Percentiles rank a stretch among this genome's conserved stretches.
phyloP scores from a whole-genome alignment of 1,140 invertebrate species.

The Heliconius himera region DNA sequence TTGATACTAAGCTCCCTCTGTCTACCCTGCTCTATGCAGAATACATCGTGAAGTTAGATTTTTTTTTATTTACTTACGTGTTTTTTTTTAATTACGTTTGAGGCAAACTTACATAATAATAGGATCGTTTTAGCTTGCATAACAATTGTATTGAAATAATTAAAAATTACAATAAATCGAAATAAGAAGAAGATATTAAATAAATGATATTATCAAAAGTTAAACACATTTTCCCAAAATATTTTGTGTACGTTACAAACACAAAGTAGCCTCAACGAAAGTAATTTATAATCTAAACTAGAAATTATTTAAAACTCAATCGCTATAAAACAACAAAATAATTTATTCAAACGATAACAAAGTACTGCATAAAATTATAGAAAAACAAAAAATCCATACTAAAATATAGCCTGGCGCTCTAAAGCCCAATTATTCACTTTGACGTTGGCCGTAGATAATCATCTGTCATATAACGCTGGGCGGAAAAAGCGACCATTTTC shows the following conservation, averaged over 20 bases:
- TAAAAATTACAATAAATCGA: too few relatives aligned
- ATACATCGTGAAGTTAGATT: too few relatives aligned
- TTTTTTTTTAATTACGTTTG: too few relatives aligned
- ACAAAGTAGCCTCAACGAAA: background rate
- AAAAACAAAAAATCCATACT: slow-evolving; percentile 42
- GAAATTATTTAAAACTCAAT: background rate
- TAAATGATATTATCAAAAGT: too few relatives aligned
- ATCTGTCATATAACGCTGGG: slow-evolving; percentile 74
- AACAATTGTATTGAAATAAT: too few relatives aligned
- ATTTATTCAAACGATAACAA: slow-evolving; percentile 23
- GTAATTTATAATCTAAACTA: background rate
- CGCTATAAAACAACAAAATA: slow-evolving; percentile 5
- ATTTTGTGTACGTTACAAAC: too few relatives aligned
- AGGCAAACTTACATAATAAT: slow-evolving; percentile 27
- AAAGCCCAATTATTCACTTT: slow-evolving; percentile 80
- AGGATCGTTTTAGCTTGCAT: too few relatives aligned
- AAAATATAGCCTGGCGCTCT: slow-evolving; percentile 55
- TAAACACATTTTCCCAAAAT: too few relatives aligned
- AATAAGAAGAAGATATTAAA: too few relatives aligned
- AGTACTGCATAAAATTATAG: slow-evolving; percentile 28
- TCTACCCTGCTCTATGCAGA: too few relatives aligned
- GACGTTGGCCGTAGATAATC: slow-evolving; percentile 77
- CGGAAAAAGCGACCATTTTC: slow-evolving; percentile 56
- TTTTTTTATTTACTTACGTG: background rate
- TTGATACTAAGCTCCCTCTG: too few relatives aligned